Percentiles rank a stretch among this genome's conserved stretches.
These are phyloP conservation scores for Erannis defoliaria DNA, from an alignment of 2,888 invertebrate genomes.

Conservation along the genomic window DNA sequence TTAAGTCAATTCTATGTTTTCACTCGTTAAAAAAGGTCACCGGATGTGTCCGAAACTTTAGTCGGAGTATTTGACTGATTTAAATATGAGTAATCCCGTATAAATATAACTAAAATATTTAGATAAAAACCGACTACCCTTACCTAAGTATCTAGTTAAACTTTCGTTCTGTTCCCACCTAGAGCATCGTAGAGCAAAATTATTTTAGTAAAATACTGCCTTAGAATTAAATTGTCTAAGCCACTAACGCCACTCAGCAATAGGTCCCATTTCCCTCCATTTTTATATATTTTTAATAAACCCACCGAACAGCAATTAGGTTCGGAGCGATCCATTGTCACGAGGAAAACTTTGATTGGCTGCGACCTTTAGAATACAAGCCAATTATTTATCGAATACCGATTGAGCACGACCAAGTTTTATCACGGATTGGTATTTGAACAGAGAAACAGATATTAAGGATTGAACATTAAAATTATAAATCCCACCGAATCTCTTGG, in stretches of 20 bases:
- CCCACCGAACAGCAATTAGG: constrained; percentile 76
- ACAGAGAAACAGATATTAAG: constrained; percentile 1
- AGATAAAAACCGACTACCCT: no score
- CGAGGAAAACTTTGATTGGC: constrained; percentile 80
- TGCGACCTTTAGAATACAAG: constrained; percentile 66
- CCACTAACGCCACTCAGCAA: constrained; percentile 5
- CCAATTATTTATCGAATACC: constrained; percentile 81
- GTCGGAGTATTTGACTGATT: no score
- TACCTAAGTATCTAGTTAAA: background rate
- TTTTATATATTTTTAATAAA: constrained; percentile 56
- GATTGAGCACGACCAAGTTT: constrained; percentile 77
- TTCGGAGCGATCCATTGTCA: constrained; percentile 67
- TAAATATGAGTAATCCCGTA: no score
- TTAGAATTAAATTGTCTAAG: constrained; percentile 6
- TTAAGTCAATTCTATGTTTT: no score
- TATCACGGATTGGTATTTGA: background rate
- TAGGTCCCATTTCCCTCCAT: constrained; percentile 30
- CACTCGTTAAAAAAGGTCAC: no score
- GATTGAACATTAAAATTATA: no score
- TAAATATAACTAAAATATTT: no score
- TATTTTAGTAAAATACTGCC: background rate
- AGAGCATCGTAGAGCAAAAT: background rate
- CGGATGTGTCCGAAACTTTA: no score
- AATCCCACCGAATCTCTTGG: no score
- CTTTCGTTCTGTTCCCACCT: background rate